A percentile compares a stretch with the other conserved stretches of the same genome.
Conservation (phyloP, 2,888 invertebrate genomes). For the Xylophagus ater region DNA sequence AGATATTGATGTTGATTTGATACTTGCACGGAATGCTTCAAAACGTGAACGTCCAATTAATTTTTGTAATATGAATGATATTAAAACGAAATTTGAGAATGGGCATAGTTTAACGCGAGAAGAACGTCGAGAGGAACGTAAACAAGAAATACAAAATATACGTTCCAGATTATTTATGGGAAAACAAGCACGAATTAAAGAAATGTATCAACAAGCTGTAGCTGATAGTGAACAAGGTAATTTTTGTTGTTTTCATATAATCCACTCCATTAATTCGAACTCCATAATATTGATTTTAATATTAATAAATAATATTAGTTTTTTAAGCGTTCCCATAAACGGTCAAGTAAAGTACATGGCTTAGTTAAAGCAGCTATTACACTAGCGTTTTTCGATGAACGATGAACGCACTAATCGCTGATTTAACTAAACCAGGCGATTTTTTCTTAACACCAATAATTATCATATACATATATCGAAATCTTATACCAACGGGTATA, state of each 20-base stretch:
- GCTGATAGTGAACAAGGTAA: slow-evolving; percentile 60
- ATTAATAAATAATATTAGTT: not conserved
- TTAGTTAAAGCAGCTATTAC: too few relatives aligned
- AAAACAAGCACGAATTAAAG: slow-evolving; percentile 82
- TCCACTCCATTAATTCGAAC: too few relatives aligned
- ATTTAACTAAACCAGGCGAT: too few relatives aligned
- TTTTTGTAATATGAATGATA: slow-evolving; percentile 73
- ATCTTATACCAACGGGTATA: too few relatives aligned
- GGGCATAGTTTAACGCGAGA: slow-evolving; percentile 48
- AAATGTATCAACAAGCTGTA: slow-evolving; percentile 84
- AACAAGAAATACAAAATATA: slow-evolving; percentile 80
- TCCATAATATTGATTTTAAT: too few relatives aligned
- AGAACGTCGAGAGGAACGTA: slow-evolving; percentile 65
- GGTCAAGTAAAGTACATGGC: too few relatives aligned
- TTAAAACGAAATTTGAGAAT: slow-evolving; percentile 71
- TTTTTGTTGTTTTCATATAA: too few relatives aligned
- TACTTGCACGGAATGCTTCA: slow-evolving; percentile 45
- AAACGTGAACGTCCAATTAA: slow-evolving; percentile 66
- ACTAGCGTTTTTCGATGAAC: too few relatives aligned
- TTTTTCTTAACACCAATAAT: too few relatives aligned
- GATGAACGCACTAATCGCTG: too few relatives aligned
- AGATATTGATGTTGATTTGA: slow-evolving; percentile 45
- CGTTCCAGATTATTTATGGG: slow-evolving; percentile 78
- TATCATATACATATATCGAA: too few relatives aligned
- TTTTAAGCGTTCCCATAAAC: not conserved